Base-by-base conservation (phyloP, 2,797 vertebrate species). In the Chanos chanos region DNA sequence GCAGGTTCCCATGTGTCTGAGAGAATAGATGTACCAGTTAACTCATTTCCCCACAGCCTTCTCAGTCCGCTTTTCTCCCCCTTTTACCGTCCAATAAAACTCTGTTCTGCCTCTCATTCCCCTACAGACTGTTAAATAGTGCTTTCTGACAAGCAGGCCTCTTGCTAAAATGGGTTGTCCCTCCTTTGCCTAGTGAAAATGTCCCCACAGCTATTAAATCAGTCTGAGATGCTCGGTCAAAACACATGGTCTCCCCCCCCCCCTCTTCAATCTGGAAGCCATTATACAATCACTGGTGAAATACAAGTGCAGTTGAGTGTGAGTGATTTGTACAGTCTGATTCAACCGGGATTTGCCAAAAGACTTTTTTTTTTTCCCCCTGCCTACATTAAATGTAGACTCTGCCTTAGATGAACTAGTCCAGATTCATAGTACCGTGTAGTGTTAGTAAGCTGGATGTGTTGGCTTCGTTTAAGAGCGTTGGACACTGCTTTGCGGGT, bases 141-240 rank as follows among this genome's bases (percentile, higher is more conserved):
- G 16, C 50, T 64, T 65, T 60, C 36, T 49, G 48, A 54, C 43
- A 24, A 22, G 41, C 39, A 2, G 27, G 25, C 7, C 33, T 33
- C n/a, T 40, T 54, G 36, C 22, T 22, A 12, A 61, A 13, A 13
- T 48, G 24, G 24, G 51, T 52, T 22, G 25, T 37, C 33, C 15
- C 16, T 47, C 50, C 37, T 48, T 16, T 54, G 30, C 34, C 47
- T 50, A 18, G 16, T 53, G 53, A 59, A 59, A 47, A 27, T 37
- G 47, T 33, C 63, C 68, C 64, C 57, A 45, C 47, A 61, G 56
- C 54, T 44, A 52, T 75, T 72, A 66, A 66, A 64, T 72, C 62
- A 41, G 39, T 33, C 37, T 43, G 18, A 34, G 28, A 37, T 39
- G 50, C 39, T 33, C 27, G 33, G 36, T 61, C 66, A 59, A 70